Conservation (phyloP, 2,113 vertebrate genomes). For the Pseudorasbora parva region DNA sequence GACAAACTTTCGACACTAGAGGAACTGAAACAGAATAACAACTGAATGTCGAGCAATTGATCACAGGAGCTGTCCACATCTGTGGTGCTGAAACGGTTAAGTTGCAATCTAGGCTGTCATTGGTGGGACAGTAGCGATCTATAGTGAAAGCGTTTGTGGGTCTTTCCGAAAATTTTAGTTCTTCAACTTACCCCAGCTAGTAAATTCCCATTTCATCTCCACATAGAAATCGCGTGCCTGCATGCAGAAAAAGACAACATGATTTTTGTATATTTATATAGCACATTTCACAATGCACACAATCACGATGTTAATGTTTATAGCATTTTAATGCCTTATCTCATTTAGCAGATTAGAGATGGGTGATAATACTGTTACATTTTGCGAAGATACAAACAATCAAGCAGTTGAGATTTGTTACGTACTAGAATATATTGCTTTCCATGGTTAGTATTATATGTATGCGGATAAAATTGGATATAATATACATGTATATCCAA, state of each 20-base stretch:
- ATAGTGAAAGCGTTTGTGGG: neutral
- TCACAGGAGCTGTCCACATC: slow-evolving; percentile 65
- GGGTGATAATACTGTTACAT: no score
- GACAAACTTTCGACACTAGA: slow-evolving; percentile 93
- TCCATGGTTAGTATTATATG: no score
- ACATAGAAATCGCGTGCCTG: slow-evolving; percentile 94
- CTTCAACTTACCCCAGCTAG: slow-evolving; percentile 90
- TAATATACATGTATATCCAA: no score
- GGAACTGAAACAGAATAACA: slow-evolving; percentile 77
- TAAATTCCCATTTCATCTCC: slow-evolving; percentile 99
- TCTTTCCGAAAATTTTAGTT: neutral
- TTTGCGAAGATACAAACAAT: no score
- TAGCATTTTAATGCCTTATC: no score
- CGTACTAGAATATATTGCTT: no score
- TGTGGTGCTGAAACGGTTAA: slow-evolving; percentile 69
- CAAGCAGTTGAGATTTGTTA: no score
- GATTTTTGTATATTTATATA: no score
- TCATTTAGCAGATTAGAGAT: no score
- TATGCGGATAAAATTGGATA: no score
- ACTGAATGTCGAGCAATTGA: neutral
- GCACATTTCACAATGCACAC: no score
- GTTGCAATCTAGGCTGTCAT: neutral
- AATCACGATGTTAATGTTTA: no score
- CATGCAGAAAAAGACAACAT: slow-evolving; percentile 60
- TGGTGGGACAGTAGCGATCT: neutral